phyloP scores from a whole-genome alignment of 2,797 vertebrate species.

The Semotilus atromaculatus region DNA sequence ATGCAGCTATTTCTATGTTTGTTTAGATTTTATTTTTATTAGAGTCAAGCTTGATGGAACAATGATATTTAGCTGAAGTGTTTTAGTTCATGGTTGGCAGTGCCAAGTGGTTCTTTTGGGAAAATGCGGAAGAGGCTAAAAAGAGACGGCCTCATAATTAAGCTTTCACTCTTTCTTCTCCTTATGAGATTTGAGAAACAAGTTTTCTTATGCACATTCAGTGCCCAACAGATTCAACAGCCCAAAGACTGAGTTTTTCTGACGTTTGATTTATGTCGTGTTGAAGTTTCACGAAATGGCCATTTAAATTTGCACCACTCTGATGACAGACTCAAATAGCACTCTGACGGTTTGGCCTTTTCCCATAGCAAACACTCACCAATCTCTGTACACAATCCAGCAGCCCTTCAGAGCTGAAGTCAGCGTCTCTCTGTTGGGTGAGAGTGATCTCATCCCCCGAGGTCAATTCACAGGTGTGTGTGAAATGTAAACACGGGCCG shows the following conservation, averaged over 20 bases:
- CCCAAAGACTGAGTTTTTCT: background rate
- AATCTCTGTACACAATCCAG: constrained; percentile 31
- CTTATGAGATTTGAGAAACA: constrained; percentile 2
- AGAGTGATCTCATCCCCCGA: constrained; percentile 46
- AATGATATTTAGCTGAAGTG: constrained; percentile 15
- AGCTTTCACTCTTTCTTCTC: background rate
- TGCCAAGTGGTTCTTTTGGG: background rate
- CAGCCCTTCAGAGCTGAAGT: constrained; percentile 41
- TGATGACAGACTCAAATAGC: constrained; percentile 42
- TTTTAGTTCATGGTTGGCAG: background rate
- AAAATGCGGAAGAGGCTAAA: background rate
- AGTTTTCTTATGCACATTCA: background rate
- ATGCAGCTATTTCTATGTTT: background rate
- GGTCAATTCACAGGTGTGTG: constrained; percentile 46
- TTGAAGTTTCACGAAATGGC: constrained; percentile 37
- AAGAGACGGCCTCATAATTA: background rate
- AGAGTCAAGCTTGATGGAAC: background rate
- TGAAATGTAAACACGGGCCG: constrained; percentile 52
- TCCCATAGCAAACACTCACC: constrained; percentile 45
- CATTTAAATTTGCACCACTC: constrained; percentile 41
- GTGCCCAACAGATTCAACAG: background rate
- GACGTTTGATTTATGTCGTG: constrained; percentile 45
- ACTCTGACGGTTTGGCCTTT: constrained; percentile 38
- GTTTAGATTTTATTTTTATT: background rate
- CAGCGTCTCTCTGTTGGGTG: constrained; percentile 57